phyloP scores from a whole-genome alignment of 2,888 invertebrate species.

The Apodemia duryi region DNA sequence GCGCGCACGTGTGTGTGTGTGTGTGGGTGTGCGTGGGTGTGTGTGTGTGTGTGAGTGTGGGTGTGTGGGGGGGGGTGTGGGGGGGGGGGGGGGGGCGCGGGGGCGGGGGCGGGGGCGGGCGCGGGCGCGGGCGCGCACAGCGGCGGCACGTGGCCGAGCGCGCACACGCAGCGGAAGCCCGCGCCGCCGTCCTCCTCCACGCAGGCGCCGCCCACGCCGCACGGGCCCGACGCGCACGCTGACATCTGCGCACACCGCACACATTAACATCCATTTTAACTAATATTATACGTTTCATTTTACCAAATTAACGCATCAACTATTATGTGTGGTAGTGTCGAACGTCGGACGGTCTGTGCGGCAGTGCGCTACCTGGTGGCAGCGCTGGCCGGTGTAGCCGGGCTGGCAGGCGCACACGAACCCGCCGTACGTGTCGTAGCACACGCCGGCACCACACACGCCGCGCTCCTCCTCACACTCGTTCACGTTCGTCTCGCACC shows the following conservation, averaged over 20 bases:
- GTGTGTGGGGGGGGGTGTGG: too few relatives aligned
- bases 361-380: conserved; percentile 79
- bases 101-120: conserved; percentile 53
- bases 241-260: conserved; percentile 51
- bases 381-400: conserved; percentile 89
- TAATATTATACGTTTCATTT: too few relatives aligned
- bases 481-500: conserved; percentile 89
- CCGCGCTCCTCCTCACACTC: conserved; percentile 83
- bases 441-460: conserved; percentile 85
- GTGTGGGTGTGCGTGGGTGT: too few relatives aligned
- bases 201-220: conserved; percentile 88
- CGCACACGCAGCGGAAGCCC: conserved; percentile 85
- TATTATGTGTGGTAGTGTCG: too few relatives aligned
- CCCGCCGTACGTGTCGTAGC: conserved; percentile 90
- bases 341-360: too few relatives aligned
- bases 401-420: conserved; percentile 87
- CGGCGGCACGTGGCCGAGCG: conserved; percentile 71
- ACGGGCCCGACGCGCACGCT: conserved; percentile 84
- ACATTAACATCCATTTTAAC: too few relatives aligned
- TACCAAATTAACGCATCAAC: too few relatives aligned
- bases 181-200: conserved; percentile 70
- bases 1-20: too few relatives aligned
- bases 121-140: conserved; percentile 60
- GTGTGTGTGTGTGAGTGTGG: too few relatives aligned
- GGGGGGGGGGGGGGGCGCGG: conserved; percentile 65